Base-by-base conservation (phyloP, 2,797 vertebrate species). In the Rhyacichthys aspro region DNA sequence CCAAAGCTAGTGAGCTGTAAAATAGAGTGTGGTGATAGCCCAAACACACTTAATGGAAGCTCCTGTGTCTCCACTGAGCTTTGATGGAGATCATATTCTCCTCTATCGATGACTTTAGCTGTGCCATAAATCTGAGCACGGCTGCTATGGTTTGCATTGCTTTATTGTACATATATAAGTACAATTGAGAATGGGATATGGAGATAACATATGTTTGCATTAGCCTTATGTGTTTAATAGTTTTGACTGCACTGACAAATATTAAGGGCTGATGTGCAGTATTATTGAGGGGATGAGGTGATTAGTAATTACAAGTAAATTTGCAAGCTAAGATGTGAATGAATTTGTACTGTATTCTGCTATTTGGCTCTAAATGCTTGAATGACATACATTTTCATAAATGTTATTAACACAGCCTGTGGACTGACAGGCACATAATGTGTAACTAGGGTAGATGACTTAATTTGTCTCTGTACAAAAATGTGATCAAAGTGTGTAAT, bases 1-100 rank as follows among this genome's bases (percentile, higher is more conserved):
- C 85, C 76, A 83, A 80, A 90, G 76, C 79, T 89, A 88, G 88
- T 89, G 90, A 89, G 84, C 88, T 90, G 86, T 91, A 88, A 92
- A 91, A 92, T 92, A 84, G 86, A 87, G 82, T 89, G 67, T 83
- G 71, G 79, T 55, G 73, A 89, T 90, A 82, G 73, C 79, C 74
- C 74, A 77, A 82, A 87, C 80, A 71, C 58, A 76, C 75, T 82
- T 70, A 63, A 66, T 70, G 52, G 79, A 70, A 71, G 79, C 55
- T 74, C 69, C 67, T 72, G 63, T 88, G 81, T 84, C 60, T 88
- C 76, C 64, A 73, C 67, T 17, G 72, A 71, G 70, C 78, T 78
- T 76, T 86, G 72, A 56, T 56, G 54, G 54, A 78, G 86, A 87
- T 85, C 70, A 84, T 86, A 88, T 77, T 82, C 74, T 74, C 66